phyloP scores from a whole-genome alignment of 2,888 invertebrate genomes.

The Smittia sp. region DNA sequence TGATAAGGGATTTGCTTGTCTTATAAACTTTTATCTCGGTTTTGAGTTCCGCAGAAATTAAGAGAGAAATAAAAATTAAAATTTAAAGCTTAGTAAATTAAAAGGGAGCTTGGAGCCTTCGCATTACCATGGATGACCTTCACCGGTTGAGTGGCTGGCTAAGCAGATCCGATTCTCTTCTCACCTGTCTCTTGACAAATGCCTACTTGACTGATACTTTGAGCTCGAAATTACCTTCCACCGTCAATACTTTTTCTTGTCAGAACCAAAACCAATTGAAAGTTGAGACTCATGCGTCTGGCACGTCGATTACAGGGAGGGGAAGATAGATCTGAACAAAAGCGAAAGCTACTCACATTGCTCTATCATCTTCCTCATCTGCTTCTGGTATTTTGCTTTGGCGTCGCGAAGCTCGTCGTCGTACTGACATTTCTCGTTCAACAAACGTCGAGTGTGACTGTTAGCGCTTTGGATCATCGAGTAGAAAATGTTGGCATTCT shows the following conservation, averaged over 20 bases:
- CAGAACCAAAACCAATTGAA: no score
- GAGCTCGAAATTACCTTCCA: no score
- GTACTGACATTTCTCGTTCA: constrained; percentile 78
- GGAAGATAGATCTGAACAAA: background rate
- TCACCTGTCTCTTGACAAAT: no score
- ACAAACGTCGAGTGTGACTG: constrained; percentile 82
- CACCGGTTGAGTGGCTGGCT: no score
- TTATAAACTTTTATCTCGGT: background rate
- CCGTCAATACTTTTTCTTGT: background rate
- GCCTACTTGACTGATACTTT: no score
- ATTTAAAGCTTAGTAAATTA: background rate
- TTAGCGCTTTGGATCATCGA: constrained; percentile 95
- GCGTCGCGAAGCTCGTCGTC: constrained; percentile 87
- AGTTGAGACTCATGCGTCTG: no score
- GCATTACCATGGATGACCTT: background rate
- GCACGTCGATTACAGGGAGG: no score
- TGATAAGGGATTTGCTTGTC: background rate
- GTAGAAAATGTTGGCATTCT: constrained; percentile 88
- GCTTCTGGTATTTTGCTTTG: constrained; percentile 76
- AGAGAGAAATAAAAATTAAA: background rate
- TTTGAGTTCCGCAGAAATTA: background rate
- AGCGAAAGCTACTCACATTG: constrained; percentile 76
- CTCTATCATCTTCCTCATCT: constrained; percentile 79
- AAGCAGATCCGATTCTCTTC: no score
- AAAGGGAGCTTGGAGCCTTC: background rate